These are phyloP conservation scores for Syngnathoides biaculeatus DNA, from an alignment of 2,113 vertebrate species.

Conservation along the genomic window DNA sequence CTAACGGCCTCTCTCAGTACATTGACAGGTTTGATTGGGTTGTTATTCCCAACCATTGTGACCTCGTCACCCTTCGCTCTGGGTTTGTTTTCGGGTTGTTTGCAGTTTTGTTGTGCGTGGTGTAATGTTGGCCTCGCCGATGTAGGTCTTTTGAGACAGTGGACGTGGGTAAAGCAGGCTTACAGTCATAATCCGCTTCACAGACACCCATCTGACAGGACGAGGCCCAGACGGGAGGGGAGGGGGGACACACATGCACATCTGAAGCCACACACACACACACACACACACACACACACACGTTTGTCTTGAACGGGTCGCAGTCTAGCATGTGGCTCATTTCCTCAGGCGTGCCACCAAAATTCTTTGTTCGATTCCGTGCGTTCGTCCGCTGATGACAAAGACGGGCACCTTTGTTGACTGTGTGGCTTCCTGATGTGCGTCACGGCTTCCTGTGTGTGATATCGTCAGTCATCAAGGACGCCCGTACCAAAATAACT, in stretches of 20 bases:
- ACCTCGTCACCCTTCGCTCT: background rate
- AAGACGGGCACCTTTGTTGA: constrained; percentile 39
- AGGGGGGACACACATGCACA: background rate
- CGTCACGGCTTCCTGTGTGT: constrained; percentile 64
- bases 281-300: background rate
- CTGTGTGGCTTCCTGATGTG: constrained; percentile 62
- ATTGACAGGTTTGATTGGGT: background rate
- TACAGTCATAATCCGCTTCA: constrained; percentile 75
- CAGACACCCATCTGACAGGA: constrained; percentile 77
- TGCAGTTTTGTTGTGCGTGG: constrained; percentile 14
- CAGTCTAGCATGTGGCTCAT: background rate
- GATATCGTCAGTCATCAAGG: constrained; percentile 53
- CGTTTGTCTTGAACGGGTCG: background rate
- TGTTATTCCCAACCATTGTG: background rate
- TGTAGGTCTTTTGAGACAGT: constrained; percentile 72
- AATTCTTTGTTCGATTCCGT: constrained; percentile 32
- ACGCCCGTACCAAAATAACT: constrained; percentile 57
- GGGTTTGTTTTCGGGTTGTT: background rate
- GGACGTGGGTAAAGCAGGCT: constrained; percentile 73
- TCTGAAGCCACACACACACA: constrained; percentile 11
- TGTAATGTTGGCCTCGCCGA: constrained; percentile 71
- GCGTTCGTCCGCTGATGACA: constrained; percentile 19
- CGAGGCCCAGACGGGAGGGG: constrained; percentile 46
- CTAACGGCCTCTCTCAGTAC: background rate
- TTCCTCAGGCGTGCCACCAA: constrained; percentile 31